phyloP scores from a whole-genome alignment of 2,888 invertebrate species.

The Tridacna crocea region DNA sequence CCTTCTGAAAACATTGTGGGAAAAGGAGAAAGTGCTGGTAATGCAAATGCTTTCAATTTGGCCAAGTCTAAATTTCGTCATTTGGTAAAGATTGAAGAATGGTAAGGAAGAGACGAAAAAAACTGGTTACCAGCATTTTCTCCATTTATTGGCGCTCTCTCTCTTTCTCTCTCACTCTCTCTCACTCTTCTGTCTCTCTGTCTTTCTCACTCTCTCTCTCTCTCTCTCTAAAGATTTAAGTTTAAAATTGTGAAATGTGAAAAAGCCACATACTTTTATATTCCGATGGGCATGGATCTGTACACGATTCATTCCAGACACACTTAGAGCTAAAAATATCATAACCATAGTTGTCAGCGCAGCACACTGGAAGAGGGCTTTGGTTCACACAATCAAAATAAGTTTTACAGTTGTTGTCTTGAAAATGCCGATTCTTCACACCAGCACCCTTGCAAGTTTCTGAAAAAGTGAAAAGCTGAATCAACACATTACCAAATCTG shows the following conservation, averaged over 20 bases:
- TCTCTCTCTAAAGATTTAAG: neutral
- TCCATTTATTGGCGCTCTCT: neutral
- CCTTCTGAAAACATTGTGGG: too few relatives aligned
- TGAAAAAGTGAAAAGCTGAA: constrained; percentile 10
- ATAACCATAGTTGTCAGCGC: constrained; percentile 38
- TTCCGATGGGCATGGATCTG: constrained; percentile 39
- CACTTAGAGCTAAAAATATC: constrained; percentile 35
- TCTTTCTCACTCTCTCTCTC: neutral
- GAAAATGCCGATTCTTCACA: constrained; percentile 18
- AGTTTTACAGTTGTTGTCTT: constrained; percentile 51
- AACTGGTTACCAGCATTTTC: neutral
- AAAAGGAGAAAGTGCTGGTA: too few relatives aligned
- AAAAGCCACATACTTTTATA: neutral
- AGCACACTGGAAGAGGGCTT: constrained; percentile 49
- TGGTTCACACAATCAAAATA: constrained; percentile 39
- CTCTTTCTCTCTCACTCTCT: too few relatives aligned
- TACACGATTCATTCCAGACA: constrained; percentile 25
- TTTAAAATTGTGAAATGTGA: neutral
- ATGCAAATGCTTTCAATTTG: too few relatives aligned
- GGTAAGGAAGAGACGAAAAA: too few relatives aligned
- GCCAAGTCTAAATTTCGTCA: neutral
- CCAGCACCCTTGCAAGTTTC: constrained; percentile 31
- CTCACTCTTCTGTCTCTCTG: neutral
- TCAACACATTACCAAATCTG: neutral
- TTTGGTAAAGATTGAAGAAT: neutral